Evolutionary conservation across 2,888 invertebrate genomes (phyloP), one percentile per base, ranked within the genome.

Genomic region (Morpho helenor): DNA sequence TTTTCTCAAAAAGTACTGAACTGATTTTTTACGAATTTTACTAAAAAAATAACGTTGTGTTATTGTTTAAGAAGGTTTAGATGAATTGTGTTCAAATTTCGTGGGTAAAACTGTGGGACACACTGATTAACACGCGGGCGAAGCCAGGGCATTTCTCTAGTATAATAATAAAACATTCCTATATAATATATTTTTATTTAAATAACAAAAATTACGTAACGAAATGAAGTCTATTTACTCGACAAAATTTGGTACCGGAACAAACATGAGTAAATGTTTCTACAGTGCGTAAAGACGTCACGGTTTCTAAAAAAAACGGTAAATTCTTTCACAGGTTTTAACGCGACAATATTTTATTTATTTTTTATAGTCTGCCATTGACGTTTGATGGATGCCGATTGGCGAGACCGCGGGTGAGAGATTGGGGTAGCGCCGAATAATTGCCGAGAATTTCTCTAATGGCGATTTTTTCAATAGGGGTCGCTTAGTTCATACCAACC

Each of bases 351-450:
- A 82, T 80, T 85, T 87, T 86, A 84, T 87, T 86, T 84, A 79
- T 77, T 82, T 81, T 84, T 82, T 85, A 80, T 80, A 73, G 79
- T 78, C 82, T 80, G 83, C 75, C 72, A 80, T 86, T 87, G 87
- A 84, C 82, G 75, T 77, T 74, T 84, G 82, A 82, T 75, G 73
- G 82, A 79, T 77, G 76, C 72, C 76, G 76, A 74, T 74, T 74
- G 72, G 63, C 56, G 72, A 67, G 71, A 65, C 71, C 68, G 65
- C 68, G 65, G 68, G 72, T 56, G 59, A 59, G 64, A 61, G 66
- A 67, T 64, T 58, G 65, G 67, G 63, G 69, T 67, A 75, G 75
- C 71, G 75, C 62, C 67, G 60, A 67, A 75, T 82, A 80, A 82
- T 81, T 80, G 77, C 70, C 70, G 72, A 66, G 67, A 70, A 70